A percentile compares a stretch with the other conserved stretches of the same genome.
Conservation (phyloP, 2,888 invertebrate species). For the Laspeyria flexula region DNA sequence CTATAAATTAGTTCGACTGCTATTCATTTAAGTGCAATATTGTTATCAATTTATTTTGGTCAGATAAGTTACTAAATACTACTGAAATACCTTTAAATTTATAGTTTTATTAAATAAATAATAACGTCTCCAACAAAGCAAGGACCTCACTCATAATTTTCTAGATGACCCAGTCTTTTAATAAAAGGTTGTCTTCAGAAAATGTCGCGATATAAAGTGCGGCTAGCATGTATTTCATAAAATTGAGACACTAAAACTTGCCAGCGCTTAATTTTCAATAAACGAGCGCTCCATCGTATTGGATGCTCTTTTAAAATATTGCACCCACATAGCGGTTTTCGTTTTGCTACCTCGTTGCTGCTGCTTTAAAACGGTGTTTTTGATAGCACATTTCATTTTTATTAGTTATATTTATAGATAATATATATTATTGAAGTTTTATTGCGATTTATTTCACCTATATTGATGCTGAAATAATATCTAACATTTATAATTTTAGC, state of each 20-base stretch:
- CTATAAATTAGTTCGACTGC: no score
- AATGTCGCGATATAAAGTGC: conserved; percentile 33
- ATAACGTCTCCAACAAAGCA: not conserved
- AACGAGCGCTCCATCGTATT: conserved; percentile 59
- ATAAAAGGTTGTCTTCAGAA: conserved; percentile 43
- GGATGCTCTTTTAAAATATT: conserved; percentile 63
- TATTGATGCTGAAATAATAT: not conserved
- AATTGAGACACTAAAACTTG: conserved; percentile 54
- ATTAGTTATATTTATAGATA: conserved; percentile 11
- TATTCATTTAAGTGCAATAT: no score
- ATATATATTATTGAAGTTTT: not conserved
- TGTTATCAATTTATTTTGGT: no score
- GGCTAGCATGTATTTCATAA: conserved; percentile 56
- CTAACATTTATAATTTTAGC: no score
- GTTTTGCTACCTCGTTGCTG: conserved; percentile 26
- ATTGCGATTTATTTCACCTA: not conserved
- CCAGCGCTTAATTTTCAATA: conserved; percentile 60
- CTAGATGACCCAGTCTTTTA: conserved; percentile 30
- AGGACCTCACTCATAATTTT: conserved; percentile 32
- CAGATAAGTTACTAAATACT: no score
- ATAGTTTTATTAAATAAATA: not conserved
- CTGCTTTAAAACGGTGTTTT: conserved; percentile 13
- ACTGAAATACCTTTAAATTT: not conserved
- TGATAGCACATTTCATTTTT: conserved; percentile 29
- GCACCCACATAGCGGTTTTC: conserved; percentile 37